Percentiles rank a stretch among this genome's conserved stretches.
Evolutionary conservation across 2,888 invertebrate species (phyloP).

Genomic region (Argyresthia albistria): DNA sequence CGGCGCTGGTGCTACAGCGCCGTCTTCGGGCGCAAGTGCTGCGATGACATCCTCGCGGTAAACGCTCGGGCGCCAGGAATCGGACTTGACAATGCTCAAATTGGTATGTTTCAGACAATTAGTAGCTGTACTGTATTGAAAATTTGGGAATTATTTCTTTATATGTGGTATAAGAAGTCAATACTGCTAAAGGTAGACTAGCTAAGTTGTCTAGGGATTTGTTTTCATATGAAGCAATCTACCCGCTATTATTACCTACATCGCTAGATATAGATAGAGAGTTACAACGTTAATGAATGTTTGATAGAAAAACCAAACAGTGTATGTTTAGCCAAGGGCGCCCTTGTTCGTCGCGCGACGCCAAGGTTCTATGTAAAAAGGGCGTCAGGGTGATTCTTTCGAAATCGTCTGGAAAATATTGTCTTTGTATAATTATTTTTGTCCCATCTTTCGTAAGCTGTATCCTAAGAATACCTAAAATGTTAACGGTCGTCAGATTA

Average conservation of each 20-base stretch:
- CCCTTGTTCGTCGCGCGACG: neutral
- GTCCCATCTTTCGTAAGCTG: no score
- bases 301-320: neutral
- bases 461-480: no score
- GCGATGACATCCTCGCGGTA: constrained; percentile 57
- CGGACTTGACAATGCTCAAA: constrained; percentile 53
- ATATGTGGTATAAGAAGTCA: neutral
- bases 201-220: neutral
- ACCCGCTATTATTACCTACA: neutral
- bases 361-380: constrained; percentile 2
- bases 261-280: neutral
- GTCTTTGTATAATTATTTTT: no score
- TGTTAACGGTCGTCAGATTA: no score
- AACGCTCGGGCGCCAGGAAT: constrained; percentile 49
- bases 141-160: no score
- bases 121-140: no score
- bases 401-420: no score
- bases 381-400: neutral
- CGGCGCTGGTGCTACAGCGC: constrained; percentile 75
- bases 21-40: constrained; percentile 47
- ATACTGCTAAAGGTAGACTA: neutral
- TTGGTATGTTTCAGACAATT: constrained; percentile 35
- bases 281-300: neutral
- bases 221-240: neutral
- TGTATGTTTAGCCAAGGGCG: neutral